These are phyloP conservation scores for Diadumene lineata DNA, from an alignment of 92 coral and sea anemone species.

Conservation along the genomic window DNA sequence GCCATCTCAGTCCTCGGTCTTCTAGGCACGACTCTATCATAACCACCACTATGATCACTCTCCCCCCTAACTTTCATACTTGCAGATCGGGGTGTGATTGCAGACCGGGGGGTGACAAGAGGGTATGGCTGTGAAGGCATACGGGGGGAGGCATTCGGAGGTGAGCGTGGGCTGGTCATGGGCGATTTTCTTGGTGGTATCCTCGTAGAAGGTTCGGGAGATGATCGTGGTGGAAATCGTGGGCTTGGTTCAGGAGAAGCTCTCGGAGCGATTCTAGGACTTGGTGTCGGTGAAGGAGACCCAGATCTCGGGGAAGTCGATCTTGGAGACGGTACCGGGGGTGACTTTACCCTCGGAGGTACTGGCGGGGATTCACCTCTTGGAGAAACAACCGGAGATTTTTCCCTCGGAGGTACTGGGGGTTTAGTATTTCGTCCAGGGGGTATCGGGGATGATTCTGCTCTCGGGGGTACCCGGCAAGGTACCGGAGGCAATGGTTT, in stretches of 20 bases:
- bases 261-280: neutral
- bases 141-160: slow-evolving; percentile 17
- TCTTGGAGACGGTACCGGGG: neutral
- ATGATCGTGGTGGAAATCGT: neutral
- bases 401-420: neutral
- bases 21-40: slow-evolving; percentile 6
- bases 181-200: neutral
- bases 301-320: neutral
- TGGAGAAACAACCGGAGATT: neutral
- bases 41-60: neutral
- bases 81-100: slow-evolving; percentile 10
- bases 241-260: neutral
- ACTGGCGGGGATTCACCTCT: neutral
- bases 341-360: slow-evolving; percentile 3
- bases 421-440: neutral
- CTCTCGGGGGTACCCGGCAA: slow-evolving; percentile 13
- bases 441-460: neutral
- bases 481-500: slow-evolving; percentile 19
- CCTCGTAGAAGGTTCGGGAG: slow-evolving; percentile 1
- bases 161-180: slow-evolving; percentile 1
- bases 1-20: slow-evolving; percentile 20
- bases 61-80: slow-evolving; percentile 13
- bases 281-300: neutral
- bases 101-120: slow-evolving; percentile 2
- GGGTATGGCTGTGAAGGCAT: slow-evolving; percentile 1